Evolutionary conservation across 2,797 vertebrate genomes (phyloP), one percentile per base, ranked within the genome.

Genomic region (Sebastiscus tertius): DNA sequence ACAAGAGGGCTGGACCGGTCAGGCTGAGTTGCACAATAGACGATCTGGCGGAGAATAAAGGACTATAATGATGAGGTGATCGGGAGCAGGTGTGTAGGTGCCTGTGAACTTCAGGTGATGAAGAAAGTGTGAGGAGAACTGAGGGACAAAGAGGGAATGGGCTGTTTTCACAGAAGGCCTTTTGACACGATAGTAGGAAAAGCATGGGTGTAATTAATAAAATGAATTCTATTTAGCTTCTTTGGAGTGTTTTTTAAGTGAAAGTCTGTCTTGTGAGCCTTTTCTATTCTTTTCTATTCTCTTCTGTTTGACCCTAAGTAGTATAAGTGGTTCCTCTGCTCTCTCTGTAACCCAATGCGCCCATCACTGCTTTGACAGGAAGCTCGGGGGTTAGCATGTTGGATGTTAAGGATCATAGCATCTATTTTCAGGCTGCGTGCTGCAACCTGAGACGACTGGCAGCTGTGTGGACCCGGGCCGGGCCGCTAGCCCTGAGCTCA

Each of bases 341-440:
- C 70, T 63, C 72, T 42, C 65, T 77, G 62, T 82, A 84, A 83
- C 71, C 55, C 12, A 31, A 81, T 6, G 24, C 54, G 3, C 6
- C 42, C 67, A 42, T 88, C 85, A 63, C 58, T 39, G 56, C 75
- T 88, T 85, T 24, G 79, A 89, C 92, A 92, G 93, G 93, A 93
- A 92, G 89, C 85, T 24, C 26, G 42, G 55, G 26, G 65, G 79
- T 87, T 87, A 87, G 64, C 56, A 66, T 82, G 88, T 79, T 77
- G 79, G 88, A 89, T 78, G 87, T 91, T 89, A 88, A 91, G 81
- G 82, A 83, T 77, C 82, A 46, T 65, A 61, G 71, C 63, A 16
- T 88, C 92, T 95, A 94, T 95, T 94, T 95, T 93, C 79, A 88
- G 89, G 72, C 59, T 29, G 71, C 75, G 63, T 36, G 85, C 65